Conservation (phyloP, 2,888 invertebrate genomes). For the Molanna angustata region DNA sequence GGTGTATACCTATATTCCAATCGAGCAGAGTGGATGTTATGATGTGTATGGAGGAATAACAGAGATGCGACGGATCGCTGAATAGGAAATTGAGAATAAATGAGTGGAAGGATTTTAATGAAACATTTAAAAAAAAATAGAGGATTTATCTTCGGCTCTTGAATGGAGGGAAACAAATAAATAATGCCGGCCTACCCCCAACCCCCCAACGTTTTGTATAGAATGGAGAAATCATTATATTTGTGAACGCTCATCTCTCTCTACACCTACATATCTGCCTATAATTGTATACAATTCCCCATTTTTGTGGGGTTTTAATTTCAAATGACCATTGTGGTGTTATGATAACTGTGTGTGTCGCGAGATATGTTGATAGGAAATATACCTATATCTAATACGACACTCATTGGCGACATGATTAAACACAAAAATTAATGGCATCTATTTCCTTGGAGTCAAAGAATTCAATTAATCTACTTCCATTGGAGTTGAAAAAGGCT, state of each 20-base stretch:
- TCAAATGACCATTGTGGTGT: conserved; percentile 8
- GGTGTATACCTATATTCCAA: too few species aligned
- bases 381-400: too few species aligned
- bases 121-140: conserved; percentile 30
- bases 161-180: conserved; percentile 27
- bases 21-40: too few species aligned
- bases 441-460: too few species aligned
- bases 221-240: conserved; percentile 10
- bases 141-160: conserved; percentile 29
- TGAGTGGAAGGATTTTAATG: conserved; percentile 36
- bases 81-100: conserved; percentile 37
- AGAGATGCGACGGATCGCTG: conserved; percentile 13
- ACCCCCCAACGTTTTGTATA: conserved; percentile 18
- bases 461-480: too few species aligned
- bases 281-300: background rate
- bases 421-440: too few species aligned
- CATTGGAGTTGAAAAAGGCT: too few species aligned
- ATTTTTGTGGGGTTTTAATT: conserved; percentile 14
- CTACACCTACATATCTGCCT: too few species aligned
- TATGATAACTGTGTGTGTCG: conserved; percentile 12
- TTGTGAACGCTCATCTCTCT: too few species aligned
- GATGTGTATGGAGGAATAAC: too few species aligned
- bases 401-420: too few species aligned
- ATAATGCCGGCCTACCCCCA: conserved; percentile 22
- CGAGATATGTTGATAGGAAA: too few species aligned